Evolutionary conservation across 64 coral and sea anemone genomes (phyloP).

Genomic region (Montipora capricornis): DNA sequence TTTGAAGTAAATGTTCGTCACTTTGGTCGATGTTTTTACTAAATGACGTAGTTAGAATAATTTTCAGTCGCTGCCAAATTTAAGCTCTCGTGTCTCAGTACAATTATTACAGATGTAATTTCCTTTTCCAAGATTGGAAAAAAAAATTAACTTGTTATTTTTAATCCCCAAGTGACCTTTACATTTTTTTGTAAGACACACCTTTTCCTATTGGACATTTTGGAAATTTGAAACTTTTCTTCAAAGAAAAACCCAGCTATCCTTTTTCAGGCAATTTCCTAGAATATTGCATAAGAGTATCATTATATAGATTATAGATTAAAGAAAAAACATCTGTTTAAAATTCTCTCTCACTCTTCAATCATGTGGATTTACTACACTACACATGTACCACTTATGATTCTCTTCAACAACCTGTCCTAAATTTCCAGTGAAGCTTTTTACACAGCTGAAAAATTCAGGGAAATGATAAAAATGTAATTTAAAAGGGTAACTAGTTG

Average conservation of each 20-base stretch:
- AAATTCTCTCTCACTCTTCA: neutral
- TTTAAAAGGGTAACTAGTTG: too few relatives aligned
- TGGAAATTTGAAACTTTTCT: neutral
- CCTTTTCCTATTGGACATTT: neutral
- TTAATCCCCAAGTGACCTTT: too few relatives aligned
- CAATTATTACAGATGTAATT: too few relatives aligned
- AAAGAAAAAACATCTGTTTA: neutral
- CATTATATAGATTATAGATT: neutral
- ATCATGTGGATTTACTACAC: too few relatives aligned
- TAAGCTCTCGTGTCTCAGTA: neutral
- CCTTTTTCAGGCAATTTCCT: neutral
- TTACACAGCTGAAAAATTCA: too few relatives aligned
- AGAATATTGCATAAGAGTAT: neutral
- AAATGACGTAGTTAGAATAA: neutral
- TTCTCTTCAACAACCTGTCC: too few relatives aligned
- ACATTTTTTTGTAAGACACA: too few relatives aligned
- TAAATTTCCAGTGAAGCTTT: too few relatives aligned
- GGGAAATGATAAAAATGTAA: too few relatives aligned
- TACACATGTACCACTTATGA: too few relatives aligned
- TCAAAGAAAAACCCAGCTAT: neutral
- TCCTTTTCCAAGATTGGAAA: too few relatives aligned
- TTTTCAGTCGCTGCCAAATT: neutral
- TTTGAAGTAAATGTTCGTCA: neutral
- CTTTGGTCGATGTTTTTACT: neutral
- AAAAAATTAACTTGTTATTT: too few relatives aligned